Evolutionary conservation across 1,140 invertebrate genomes (phyloP).

Genomic region (Bombyx mandarina): DNA sequence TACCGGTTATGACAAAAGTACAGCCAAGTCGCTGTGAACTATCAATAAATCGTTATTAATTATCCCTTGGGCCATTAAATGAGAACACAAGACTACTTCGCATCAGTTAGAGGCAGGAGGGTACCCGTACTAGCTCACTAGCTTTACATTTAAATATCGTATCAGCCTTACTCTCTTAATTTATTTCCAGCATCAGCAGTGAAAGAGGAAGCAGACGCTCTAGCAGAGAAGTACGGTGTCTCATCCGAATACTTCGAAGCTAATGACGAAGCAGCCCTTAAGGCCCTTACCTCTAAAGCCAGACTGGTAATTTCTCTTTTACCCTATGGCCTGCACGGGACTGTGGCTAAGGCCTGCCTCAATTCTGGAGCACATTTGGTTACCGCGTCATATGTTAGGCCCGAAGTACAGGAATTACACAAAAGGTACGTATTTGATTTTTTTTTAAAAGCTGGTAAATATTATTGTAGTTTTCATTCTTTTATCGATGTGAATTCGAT

Average conservation of each 20-base stretch:
- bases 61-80: too few relatives aligned
- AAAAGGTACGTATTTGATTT: constrained; percentile 73
- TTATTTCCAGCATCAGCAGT: constrained; percentile 81
- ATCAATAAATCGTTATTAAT: too few relatives aligned
- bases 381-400: constrained; percentile 94
- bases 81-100: too few relatives aligned
- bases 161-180: background rate
- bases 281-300: constrained; percentile 23
- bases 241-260: constrained; percentile 85
- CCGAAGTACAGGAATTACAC: constrained; percentile 86
- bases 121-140: too few relatives aligned
- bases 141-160: too few relatives aligned
- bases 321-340: constrained; percentile 92
- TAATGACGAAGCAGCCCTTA: constrained; percentile 76
- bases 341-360: constrained; percentile 91
- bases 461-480: too few relatives aligned
- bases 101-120: too few relatives aligned
- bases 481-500: too few relatives aligned
- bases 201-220: constrained; percentile 88
- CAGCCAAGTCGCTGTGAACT: too few relatives aligned
- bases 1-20: too few relatives aligned
- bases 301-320: constrained; percentile 85
- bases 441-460: too few relatives aligned
- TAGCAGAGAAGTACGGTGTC: constrained; percentile 86
- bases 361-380: constrained; percentile 90